A percentile compares a stretch with the other conserved stretches of the same genome.
Evolutionary conservation across 2,888 invertebrate genomes (phyloP).

Genomic region (Eupeodes luniger): DNA sequence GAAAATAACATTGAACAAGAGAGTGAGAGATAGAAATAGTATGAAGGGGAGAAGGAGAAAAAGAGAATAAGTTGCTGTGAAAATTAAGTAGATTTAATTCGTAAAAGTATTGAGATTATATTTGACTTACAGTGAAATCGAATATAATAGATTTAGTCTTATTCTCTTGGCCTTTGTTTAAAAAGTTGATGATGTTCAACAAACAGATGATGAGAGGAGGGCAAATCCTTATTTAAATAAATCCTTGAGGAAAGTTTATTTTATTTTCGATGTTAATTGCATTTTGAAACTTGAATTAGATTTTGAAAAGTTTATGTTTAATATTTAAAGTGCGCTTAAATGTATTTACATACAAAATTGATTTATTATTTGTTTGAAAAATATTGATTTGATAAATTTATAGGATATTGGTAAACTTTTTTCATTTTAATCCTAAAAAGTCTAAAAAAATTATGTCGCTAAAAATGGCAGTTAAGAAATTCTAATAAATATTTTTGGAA

Average conservation of each 20-base stretch:
- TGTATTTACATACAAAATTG: too few species aligned
- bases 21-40: too few species aligned
- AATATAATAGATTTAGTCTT: conserved; percentile 29
- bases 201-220: not conserved
- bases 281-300: conserved; percentile 1
- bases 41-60: not conserved
- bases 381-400: too few species aligned
- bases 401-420: too few species aligned
- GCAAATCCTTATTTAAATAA: conserved; percentile 14
- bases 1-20: not conserved
- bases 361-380: too few species aligned
- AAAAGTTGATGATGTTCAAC: conserved; percentile 16
- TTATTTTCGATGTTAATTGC: not conserved
- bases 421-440: too few species aligned
- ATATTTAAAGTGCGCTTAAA: too few species aligned
- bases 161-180: not conserved
- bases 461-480: too few species aligned
- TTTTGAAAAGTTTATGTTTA: not conserved
- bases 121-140: conserved; percentile 38
- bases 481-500: too few species aligned
- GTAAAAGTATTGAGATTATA: conserved; percentile 39
- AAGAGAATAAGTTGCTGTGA: conserved; percentile 16
- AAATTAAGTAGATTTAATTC: conserved; percentile 37
- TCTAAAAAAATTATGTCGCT: too few species aligned
- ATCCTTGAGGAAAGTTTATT: not conserved